Evolutionary conservation across 2,797 vertebrate species (phyloP), one percentile per base, ranked within the genome.

Genomic region (Holocentrus rufus): DNA sequence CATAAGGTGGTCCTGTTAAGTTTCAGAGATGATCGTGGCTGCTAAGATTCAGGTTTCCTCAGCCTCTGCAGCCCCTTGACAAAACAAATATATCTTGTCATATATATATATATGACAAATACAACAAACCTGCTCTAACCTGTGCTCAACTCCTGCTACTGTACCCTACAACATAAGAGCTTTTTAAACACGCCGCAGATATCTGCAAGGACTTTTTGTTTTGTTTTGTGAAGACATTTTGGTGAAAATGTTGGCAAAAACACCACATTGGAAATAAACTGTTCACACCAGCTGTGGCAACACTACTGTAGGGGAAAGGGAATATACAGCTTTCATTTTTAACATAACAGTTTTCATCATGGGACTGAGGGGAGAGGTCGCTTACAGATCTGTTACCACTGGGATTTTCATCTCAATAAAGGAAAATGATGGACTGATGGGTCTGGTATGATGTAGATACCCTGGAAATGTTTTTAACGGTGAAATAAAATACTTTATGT

Each of bases 401-500:
- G 0, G 11, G 42, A 65, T 65, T 20, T 49, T 50, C 15, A 49
- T 11, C 18, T n/a, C 13, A 27, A 53, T 23, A 46, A 58, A 59
- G 10, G 17, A 15, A 73, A 69, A 22, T 27, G 25, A 65, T 69
- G 52, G 67, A 50, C 57, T n/a, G 44, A 57, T 64, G 6, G 39
- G 27, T 64, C 73, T 76, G 74, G 61, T 67, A 70, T 56, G 55
- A 54, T 88, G 77, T 81, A 76, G 69, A 88, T 79, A 82, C 68
- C 55, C 52, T 81, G 80, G 72, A 84, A 81, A 83, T 81, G 75
- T 90, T 89, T 88, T 83, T 85, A 84, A 87, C 66, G 56, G 72
- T 83, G 67, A 87, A 89, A 89, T 88, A 87, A 88, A 75, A 72
- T 77, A 76, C 84, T 88, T 86, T 89, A 83, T 85, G 84, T 90